A percentile compares a stretch with the other conserved stretches of the same genome.
Conservation (phyloP, 1,140 invertebrate species). For the Schlechtendalia chinensis region DNA sequence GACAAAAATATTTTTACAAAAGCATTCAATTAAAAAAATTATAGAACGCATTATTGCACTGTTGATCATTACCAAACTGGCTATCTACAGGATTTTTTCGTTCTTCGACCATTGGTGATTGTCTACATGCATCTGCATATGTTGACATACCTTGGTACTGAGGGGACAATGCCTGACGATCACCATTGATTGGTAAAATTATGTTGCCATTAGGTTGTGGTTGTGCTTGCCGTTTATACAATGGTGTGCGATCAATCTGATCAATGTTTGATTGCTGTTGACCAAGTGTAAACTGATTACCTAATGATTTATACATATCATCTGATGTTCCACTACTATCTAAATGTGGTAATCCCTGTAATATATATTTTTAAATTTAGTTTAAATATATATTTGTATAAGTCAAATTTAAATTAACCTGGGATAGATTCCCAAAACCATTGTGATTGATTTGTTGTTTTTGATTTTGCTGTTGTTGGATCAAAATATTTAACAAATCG, state of each 20-base stretch:
- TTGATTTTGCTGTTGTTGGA: conserved; percentile 41
- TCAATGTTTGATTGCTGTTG: conserved; percentile 28
- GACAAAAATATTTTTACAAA: conserved; percentile 2
- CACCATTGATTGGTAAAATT: conserved; percentile 32
- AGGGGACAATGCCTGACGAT: conserved; percentile 32
- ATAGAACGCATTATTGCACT: conserved; percentile 41
- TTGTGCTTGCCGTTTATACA: conserved; percentile 37
- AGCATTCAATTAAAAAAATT: conserved; percentile 36
- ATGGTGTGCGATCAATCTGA: conserved; percentile 36
- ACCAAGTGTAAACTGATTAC: conserved; percentile 16
- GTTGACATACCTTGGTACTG: conserved; percentile 34
- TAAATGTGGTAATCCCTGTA: conserved; percentile 9
- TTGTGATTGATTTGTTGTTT: conserved; percentile 42
- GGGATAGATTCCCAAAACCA: conserved; percentile 18
- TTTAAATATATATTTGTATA: background rate
- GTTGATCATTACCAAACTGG: conserved; percentile 24
- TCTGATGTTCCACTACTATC: conserved; percentile 17
- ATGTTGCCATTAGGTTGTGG: conserved; percentile 33
- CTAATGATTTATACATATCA: conserved; percentile 28
- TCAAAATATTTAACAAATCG: conserved; percentile 38
- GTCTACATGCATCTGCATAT: conserved; percentile 44
- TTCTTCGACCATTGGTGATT: conserved; percentile 41
- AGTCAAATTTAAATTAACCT: conserved; percentile 1
- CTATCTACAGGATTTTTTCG: conserved; percentile 27
- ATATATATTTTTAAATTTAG: background rate